Conservation (phyloP, 2,113 vertebrate genomes). For the Colinus virginianus region DNA sequence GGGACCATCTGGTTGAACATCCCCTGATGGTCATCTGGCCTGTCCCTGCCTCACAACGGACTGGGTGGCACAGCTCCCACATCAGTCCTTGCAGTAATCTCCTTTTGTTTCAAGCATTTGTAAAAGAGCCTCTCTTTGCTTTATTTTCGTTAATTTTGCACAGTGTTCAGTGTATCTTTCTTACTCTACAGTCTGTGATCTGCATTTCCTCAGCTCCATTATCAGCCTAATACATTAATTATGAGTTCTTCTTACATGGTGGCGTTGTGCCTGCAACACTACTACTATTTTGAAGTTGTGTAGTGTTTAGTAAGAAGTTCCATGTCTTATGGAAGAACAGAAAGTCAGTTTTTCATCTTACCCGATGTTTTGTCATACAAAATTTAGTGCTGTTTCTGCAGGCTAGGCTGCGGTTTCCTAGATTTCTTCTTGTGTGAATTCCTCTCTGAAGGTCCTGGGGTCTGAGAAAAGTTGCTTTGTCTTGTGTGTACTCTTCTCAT, state of each 20-base stretch:
- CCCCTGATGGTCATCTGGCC: slow-evolving; percentile 42
- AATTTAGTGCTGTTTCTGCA: background rate
- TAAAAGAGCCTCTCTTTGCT: background rate
- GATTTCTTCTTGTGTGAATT: background rate
- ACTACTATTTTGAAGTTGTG: background rate
- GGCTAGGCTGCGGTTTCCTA: background rate
- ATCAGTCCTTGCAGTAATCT: background rate
- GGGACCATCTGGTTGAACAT: slow-evolving; percentile 10
- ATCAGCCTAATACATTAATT: background rate
- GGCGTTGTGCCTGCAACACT: background rate
- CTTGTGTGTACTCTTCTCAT: background rate
- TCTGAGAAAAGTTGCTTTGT: background rate
- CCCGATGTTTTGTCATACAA: background rate
- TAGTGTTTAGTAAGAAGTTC: background rate
- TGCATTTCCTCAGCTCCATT: background rate
- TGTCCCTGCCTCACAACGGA: background rate
- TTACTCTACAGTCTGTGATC: background rate
- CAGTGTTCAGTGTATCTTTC: background rate
- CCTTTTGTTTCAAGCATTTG: background rate
- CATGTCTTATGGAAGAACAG: background rate
- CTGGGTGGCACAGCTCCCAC: background rate
- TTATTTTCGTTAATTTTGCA: background rate
- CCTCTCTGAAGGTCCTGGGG: background rate
- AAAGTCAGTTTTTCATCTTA: background rate
- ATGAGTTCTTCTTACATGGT: background rate